phyloP scores from a whole-genome alignment of 2,113 vertebrate species.

The Pygoscelis antarcticus region DNA sequence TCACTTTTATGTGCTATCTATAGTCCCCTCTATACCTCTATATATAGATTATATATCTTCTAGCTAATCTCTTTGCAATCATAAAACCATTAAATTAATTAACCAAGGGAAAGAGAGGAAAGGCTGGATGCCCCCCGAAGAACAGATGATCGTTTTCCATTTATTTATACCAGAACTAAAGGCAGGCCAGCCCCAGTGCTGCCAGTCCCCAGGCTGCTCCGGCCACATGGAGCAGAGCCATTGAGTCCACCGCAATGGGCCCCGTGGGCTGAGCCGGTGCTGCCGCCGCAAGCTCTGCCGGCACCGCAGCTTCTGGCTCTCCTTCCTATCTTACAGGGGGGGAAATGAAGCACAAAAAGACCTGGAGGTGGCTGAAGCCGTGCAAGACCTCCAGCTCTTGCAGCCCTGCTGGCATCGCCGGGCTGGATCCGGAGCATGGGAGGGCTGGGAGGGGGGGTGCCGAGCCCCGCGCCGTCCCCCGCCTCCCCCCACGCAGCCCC shows the following conservation, averaged over 20 bases:
- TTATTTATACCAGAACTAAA: not conserved
- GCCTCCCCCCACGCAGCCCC: not conserved
- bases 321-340: not conserved
- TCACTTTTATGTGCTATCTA: slow-evolving; percentile 18
- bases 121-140: not conserved
- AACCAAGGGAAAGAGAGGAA: slow-evolving; percentile 23
- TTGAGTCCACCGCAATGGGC: fast-evolving
- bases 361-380: not conserved
- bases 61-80: slow-evolving; percentile 59
- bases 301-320: not conserved
- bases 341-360: not conserved
- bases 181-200: not conserved
- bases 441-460: not conserved
- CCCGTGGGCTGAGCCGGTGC: fast-evolving
- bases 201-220: not conserved
- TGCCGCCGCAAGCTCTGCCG: fast-evolving
- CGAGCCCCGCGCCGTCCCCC: fast-evolving
- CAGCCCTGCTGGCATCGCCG: not conserved
- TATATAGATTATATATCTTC: slow-evolving; percentile 42
- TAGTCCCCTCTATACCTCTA: slow-evolving; percentile 34
- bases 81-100: slow-evolving; percentile 72
- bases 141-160: not conserved
- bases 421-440: fast-evolving
- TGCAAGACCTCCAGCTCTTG: not conserved
- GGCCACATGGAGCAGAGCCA: not conserved